Conservation (phyloP, 2,797 vertebrate species). For the Macroramphosus scolopax region DNA sequence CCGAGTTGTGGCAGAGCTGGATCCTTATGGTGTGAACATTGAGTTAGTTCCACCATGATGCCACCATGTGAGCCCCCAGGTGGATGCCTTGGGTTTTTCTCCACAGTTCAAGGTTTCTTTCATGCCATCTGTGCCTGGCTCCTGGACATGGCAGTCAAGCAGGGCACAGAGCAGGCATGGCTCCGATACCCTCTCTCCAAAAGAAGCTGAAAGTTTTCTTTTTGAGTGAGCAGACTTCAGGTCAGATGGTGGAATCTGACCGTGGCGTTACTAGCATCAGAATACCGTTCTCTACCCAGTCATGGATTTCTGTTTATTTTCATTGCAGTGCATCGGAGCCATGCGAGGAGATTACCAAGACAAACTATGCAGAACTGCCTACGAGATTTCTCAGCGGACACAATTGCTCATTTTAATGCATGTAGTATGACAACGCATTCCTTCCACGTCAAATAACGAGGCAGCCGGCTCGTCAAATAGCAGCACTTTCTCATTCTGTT, state of each 20-base stretch:
- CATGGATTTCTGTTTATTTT: constrained; percentile 26
- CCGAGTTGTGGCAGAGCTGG: constrained; percentile 23
- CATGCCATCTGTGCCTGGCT: constrained; percentile 73
- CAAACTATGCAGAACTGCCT: constrained; percentile 20
- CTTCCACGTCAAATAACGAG: no score
- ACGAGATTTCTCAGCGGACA: constrained; percentile 20
- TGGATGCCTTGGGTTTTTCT: constrained; percentile 63
- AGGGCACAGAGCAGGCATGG: constrained; percentile 45
- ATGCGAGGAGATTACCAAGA: constrained; percentile 14
- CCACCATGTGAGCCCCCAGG: constrained; percentile 58
- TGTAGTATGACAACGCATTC: no score
- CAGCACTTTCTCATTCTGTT: no score
- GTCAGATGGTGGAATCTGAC: constrained; percentile 50
- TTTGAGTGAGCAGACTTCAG: constrained; percentile 39
- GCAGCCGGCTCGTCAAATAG: no score
- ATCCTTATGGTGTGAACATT: constrained; percentile 50
- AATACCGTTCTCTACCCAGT: no score
- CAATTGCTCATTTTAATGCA: constrained; percentile 16
- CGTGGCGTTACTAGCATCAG: constrained; percentile 25
- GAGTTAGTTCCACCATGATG: constrained; percentile 57
- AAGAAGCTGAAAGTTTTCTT: constrained; percentile 47
- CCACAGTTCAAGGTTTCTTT: constrained; percentile 60
- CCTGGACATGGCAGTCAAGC: constrained; percentile 63
- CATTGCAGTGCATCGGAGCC: constrained; percentile 17
- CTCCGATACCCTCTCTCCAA: constrained; percentile 40